Base-by-base conservation (phyloP, 35 echinoderm and acorn worm genomes). In the Apostichopus californicus region DNA sequence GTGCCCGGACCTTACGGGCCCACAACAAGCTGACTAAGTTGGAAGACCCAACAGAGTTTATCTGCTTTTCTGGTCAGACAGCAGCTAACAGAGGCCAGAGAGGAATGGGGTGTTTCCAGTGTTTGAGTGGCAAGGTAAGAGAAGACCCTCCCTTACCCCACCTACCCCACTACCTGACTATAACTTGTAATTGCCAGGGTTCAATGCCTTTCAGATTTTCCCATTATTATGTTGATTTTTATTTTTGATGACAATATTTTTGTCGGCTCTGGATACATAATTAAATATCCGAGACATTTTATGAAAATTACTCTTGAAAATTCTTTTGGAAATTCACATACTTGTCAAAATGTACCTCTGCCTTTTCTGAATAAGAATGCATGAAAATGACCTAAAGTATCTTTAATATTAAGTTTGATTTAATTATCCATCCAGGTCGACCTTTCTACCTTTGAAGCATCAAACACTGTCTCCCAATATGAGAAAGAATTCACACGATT, bases 61-160 rank as follows among this genome's bases (percentile, higher is more conserved):
- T 86, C 79, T 99, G 97, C 79, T 89, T 83, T 9, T 93, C 96
- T 5, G 97, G 97, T 55, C 52, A 77, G 34, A 59, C 53, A 18
- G 93, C 95, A 25, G 90, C 93, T 12, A 80, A 95, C 75, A 92
- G 79, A 73, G 95, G 95, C 11, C 91, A 92, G 5, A 94, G 91
- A 81, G 58, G 96, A 1, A 96, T 90, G 53, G 97, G 97, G 14
- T 93, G 97, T 54, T 94, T 99, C 71, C 97, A 99, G 89, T 99
- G 94, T 86, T 78, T 99, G 10, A 96, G 91, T 86, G 97, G 97
- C 92, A 99, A 99, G 93, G 97, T 99, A 95, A 91, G 75, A 13
- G 17, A 58, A 3, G 54, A 18, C 53, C 7, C 58, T 61, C 58
- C 58, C 58, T 61, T 46, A 3, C 34, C 6, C 58, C 58, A 5